Evolutionary conservation across 1,140 invertebrate genomes (phyloP), one percentile per base, ranked within the genome.

Genomic region (Scylla paramamosain): DNA sequence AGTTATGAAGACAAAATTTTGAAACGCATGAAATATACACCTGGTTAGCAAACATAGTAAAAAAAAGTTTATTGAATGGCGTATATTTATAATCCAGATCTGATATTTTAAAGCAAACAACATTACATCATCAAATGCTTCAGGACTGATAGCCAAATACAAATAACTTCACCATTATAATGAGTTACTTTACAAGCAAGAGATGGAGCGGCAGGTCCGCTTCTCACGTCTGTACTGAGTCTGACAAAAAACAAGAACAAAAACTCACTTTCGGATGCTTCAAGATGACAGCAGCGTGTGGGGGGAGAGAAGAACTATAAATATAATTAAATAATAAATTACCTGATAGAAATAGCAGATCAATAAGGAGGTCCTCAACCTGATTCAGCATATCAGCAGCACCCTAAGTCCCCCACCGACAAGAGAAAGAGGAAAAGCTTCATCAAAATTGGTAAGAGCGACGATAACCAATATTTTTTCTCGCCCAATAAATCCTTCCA

Each of bases 301-400:
- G 67, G 67, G 67, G 67, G 67, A 77, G 67, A 77, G 67, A 77
- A n/a, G 25, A 77, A 77, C n/a, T 77, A n/a, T 77, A 77, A 77
- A 77, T 77, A 77, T 20, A 77, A 77, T 20, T 77, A 77, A 25
- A 77, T n/a, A 20, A 77, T n/a, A n/a, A 77, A 77, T n/a, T 77
- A 77, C 67, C 67, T 77, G 67, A n/a, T n/a, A n/a, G 67, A 77
- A 25, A 77, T 77, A 77, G n/a, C 1, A 77, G 20, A n/a, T 77
- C 67, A 77, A 77, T n/a, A 77, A 77, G 67, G 67, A 20, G 25
- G 20, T 77, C 67, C 67, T 77, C 67, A n/a, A 77, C 67, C 52
- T 59, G 52, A 59, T 14, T 14, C 52, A 59, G 16, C 52, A 59
- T 8, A 59, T 59, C 52, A 12, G 52, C 10, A 14, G 52, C 52